Conservation (phyloP, 2,113 vertebrate genomes). For the Silurus asotus region DNA sequence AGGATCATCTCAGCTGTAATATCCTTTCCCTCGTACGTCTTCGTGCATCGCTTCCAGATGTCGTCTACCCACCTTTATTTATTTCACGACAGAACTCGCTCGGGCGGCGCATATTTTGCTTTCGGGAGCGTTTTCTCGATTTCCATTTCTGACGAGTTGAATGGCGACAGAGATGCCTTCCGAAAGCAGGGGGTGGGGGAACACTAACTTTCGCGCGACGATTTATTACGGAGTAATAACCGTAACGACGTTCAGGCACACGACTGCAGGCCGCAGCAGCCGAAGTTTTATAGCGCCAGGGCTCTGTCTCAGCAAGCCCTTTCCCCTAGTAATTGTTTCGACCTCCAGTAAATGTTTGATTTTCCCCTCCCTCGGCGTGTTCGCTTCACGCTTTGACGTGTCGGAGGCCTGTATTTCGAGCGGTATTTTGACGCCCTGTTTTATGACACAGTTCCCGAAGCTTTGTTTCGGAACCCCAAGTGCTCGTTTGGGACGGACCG, state of each 20-base stretch:
- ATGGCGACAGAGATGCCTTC: not conserved
- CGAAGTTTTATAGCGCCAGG: not conserved
- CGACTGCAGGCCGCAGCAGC: slow-evolving; percentile 39
- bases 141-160: not conserved
- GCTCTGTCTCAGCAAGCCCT: not conserved
- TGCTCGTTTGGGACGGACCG: slow-evolving; percentile 29
- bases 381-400: not conserved
- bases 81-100: not conserved
- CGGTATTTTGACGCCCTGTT: slow-evolving; percentile 25
- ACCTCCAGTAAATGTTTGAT: slow-evolving; percentile 1
- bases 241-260: not conserved
- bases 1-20: not conserved
- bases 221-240: not conserved
- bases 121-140: not conserved
- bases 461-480: slow-evolving; percentile 45
- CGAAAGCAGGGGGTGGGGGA: not conserved
- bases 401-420: slow-evolving; percentile 31
- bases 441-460: slow-evolving; percentile 39
- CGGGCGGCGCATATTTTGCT: not conserved
- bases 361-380: not conserved
- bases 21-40: not conserved
- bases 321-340: slow-evolving; percentile 7
- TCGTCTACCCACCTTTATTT: not conserved
- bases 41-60: not conserved
- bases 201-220: not conserved